Evolutionary conservation across 2,888 invertebrate species (phyloP).

Genomic region (Agrochola macilenta): DNA sequence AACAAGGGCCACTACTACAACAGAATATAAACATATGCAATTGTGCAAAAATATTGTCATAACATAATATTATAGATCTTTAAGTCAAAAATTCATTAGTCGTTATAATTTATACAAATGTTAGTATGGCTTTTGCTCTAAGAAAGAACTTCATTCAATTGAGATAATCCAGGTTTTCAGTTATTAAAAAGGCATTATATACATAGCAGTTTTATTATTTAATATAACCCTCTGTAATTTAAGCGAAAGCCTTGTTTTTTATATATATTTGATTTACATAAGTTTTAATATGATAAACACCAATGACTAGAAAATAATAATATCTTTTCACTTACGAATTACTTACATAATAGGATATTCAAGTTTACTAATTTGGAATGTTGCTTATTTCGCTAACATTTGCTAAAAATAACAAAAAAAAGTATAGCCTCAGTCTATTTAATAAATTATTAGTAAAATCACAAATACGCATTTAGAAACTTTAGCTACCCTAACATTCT

Average conservation of each 20-base stretch:
- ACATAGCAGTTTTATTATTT: slow-evolving; percentile 58
- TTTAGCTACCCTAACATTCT: slow-evolving; percentile 7
- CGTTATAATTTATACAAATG: slow-evolving; percentile 7
- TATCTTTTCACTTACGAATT: slow-evolving; percentile 48
- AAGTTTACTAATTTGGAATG: slow-evolving; percentile 43
- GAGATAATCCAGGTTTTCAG: slow-evolving; percentile 53
- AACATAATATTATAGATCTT: slow-evolving; percentile 10
- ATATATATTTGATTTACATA: slow-evolving; percentile 51
- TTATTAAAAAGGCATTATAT: slow-evolving; percentile 61
- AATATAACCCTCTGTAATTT: slow-evolving; percentile 46
- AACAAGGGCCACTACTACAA: slow-evolving; percentile 51
- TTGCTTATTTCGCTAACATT: slow-evolving; percentile 48
- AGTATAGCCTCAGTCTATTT: slow-evolving; percentile 54
- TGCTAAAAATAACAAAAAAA: slow-evolving; percentile 38
- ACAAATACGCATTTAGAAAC: slow-evolving; percentile 25
- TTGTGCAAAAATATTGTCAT: slow-evolving; percentile 7
- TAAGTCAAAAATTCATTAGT: slow-evolving; percentile 10
- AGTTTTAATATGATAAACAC: slow-evolving; percentile 51
- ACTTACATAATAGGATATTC: slow-evolving; percentile 34
- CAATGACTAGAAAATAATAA: slow-evolving; percentile 72
- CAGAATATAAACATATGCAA: neutral
- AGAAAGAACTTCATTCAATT: slow-evolving; percentile 42
- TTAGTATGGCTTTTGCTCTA: slow-evolving; percentile 60
- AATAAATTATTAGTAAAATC: slow-evolving; percentile 30
- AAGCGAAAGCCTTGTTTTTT: slow-evolving; percentile 65